Evolutionary conservation across 2,797 vertebrate species (phyloP).

Genomic region (Sarcoramphus papa): DNA sequence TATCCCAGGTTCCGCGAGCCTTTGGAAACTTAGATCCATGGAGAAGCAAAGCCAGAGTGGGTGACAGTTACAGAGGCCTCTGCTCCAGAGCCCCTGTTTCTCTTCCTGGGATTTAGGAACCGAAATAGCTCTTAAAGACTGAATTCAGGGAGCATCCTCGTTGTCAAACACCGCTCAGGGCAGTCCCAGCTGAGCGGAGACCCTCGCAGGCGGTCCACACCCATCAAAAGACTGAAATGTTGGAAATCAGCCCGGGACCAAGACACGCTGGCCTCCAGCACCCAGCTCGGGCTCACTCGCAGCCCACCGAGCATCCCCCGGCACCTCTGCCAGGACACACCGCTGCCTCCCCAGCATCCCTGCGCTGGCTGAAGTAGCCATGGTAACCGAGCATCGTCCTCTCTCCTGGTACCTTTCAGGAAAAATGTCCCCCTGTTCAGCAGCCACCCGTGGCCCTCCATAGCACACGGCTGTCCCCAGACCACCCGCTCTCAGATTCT

Average conservation of each 20-base stretch:
- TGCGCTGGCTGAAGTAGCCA: not conserved
- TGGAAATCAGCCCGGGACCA: not conserved
- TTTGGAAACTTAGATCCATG: not conserved
- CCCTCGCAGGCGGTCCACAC: accelerated
- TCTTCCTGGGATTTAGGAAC: not conserved
- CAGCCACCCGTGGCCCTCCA: not conserved
- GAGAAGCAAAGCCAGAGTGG: not conserved
- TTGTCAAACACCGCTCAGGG: too few species aligned
- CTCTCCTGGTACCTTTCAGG: not conserved
- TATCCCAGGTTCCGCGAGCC: not conserved
- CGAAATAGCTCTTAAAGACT: not conserved
- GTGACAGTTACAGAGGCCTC: not conserved
- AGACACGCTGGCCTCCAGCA: not conserved
- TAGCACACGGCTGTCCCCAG: not conserved
- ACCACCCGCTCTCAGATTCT: not conserved
- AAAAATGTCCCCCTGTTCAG: not conserved
- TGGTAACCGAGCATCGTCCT: not conserved
- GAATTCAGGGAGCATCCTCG: not conserved
- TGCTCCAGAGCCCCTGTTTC: not conserved
- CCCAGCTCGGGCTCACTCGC: not conserved
- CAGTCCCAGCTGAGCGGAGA: not conserved
- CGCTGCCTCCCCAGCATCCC: not conserved
- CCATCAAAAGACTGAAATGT: not conserved
- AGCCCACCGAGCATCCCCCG: not conserved
- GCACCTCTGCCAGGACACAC: not conserved